These are phyloP conservation scores for Eolophus roseicapilla DNA, from an alignment of 2,113 vertebrate genomes.

Conservation along the genomic window DNA sequence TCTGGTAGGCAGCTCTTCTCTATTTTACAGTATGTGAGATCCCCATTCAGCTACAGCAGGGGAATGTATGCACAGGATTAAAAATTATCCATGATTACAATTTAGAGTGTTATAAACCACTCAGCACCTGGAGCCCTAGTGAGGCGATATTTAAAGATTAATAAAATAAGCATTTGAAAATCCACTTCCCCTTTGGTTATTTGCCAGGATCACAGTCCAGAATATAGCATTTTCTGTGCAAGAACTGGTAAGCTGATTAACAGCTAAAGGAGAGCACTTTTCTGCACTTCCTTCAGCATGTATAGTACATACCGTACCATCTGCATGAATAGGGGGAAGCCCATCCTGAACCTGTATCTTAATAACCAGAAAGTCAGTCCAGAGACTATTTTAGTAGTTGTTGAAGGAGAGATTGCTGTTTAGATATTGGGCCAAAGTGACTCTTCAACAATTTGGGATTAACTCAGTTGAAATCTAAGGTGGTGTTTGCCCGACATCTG, in stretches of 20 bases:
- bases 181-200: constrained; percentile 65
- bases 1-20: constrained; percentile 31
- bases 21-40: background rate
- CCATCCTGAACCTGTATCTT: background rate
- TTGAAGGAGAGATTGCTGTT: background rate
- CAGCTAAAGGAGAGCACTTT: constrained; percentile 21
- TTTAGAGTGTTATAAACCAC: constrained; percentile 66
- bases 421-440: background rate
- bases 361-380: background rate
- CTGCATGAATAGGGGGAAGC: background rate
- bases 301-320: background rate
- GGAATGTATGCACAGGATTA: constrained; percentile 53
- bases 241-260: constrained; percentile 58
- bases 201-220: constrained; percentile 57
- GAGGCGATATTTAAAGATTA: constrained; percentile 56
- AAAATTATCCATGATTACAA: constrained; percentile 64
- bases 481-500: background rate
- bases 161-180: constrained; percentile 68
- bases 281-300: background rate
- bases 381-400: background rate
- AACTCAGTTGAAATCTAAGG: background rate
- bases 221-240: constrained; percentile 14
- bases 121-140: constrained; percentile 52
- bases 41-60: constrained; percentile 11
- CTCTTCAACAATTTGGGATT: background rate